Evolutionary conservation across 2,888 invertebrate genomes (phyloP).

Genomic region (Loripinus fragilis): DNA sequence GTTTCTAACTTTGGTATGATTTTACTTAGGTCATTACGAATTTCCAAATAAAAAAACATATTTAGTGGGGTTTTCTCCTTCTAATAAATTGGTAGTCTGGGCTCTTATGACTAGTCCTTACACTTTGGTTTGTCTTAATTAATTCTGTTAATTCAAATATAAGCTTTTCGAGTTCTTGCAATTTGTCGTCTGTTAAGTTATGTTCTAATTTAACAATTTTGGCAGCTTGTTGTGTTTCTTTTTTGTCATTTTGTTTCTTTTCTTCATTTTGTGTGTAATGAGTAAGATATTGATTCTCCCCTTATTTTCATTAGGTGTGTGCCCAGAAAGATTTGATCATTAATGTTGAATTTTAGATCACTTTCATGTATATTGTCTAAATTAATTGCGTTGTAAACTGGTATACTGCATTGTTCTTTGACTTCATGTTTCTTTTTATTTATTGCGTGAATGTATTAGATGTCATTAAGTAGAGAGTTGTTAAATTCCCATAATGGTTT

Average conservation of each 20-base stretch:
- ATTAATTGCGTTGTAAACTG: slow-evolving; percentile 11
- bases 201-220: slow-evolving; percentile 1
- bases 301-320: slow-evolving; percentile 29
- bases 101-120: neutral
- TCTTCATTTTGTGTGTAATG: slow-evolving; percentile 1
- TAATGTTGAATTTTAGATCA: slow-evolving; percentile 22
- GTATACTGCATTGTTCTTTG: slow-evolving; percentile 15
- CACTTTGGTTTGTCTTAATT: too few relatives aligned
- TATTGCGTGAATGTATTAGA: slow-evolving; percentile 9
- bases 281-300: slow-evolving; percentile 20
- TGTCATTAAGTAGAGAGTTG: slow-evolving; percentile 8
- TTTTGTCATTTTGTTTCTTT: too few relatives aligned
- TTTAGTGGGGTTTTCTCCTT: slow-evolving; percentile 11
- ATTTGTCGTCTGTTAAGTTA: neutral
- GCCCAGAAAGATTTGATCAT: slow-evolving; percentile 28
- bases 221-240: neutral
- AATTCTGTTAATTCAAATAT: neutral
- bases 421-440: slow-evolving; percentile 23
- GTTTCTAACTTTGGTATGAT: too few relatives aligned
- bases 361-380: neutral
- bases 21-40: too few relatives aligned
- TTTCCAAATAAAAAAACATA: neutral
- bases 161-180: slow-evolving; percentile 4
- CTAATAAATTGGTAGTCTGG: neutral
- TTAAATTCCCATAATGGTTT: slow-evolving; percentile 14